phyloP scores from a whole-genome alignment of 2,888 invertebrate genomes.

The Luperina nickerlii region DNA sequence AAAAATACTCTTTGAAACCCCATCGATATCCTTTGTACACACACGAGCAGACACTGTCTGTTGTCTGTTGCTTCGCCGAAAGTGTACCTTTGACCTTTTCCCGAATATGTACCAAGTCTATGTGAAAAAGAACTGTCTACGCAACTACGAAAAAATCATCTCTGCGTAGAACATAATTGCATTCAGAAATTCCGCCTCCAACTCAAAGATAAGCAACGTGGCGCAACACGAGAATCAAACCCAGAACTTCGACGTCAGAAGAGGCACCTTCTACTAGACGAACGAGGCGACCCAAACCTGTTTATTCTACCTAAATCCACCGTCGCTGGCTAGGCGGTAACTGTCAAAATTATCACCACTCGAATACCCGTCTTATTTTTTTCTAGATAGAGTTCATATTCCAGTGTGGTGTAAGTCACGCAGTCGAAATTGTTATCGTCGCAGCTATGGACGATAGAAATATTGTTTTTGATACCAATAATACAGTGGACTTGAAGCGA shows the following conservation, averaged over 20 bases:
- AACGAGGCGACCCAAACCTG: conserved; percentile 63
- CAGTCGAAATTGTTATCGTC: conserved; percentile 64
- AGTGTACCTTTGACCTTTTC: conserved; percentile 15
- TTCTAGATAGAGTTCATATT: conserved; percentile 16
- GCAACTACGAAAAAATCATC: not conserved
- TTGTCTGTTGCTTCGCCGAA: conserved; percentile 11
- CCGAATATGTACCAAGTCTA: not conserved
- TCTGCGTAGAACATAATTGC: conserved; percentile 15
- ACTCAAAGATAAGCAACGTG: conserved; percentile 52
- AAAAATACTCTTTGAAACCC: conserved; percentile 7
- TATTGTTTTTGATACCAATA: conserved; percentile 59
- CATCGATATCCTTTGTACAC: not conserved
- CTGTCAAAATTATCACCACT: conserved; percentile 58
- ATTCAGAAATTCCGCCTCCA: conserved; percentile 37
- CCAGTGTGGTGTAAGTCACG: conserved; percentile 29
- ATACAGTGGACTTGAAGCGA: conserved; percentile 35
- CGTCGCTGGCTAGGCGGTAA: conserved; percentile 58
- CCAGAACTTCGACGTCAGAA: conserved; percentile 55
- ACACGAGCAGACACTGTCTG: not conserved
- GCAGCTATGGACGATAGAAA: conserved; percentile 58
- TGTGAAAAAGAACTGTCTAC: not conserved
- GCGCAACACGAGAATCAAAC: conserved; percentile 59
- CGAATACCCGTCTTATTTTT: conserved; percentile 13
- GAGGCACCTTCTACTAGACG: conserved; percentile 65
- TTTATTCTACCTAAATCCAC: conserved; percentile 68